Conservation (phyloP, 2,888 invertebrate species). For the Argynnis bischoffii region DNA sequence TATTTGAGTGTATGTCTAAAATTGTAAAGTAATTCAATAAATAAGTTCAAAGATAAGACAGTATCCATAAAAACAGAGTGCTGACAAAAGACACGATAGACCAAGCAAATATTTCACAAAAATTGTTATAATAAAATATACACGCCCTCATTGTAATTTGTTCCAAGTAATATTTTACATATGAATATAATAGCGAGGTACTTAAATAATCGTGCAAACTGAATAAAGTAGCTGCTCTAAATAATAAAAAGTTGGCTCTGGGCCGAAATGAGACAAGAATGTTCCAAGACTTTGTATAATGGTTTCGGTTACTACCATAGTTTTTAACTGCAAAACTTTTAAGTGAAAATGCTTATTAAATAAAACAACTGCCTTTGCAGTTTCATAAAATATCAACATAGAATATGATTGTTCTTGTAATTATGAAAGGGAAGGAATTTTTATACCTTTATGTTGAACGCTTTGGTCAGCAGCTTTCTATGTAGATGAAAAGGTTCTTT, state of each 20-base stretch:
- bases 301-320: slow-evolving; percentile 39
- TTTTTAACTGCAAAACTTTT: slow-evolving; percentile 28
- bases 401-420: background rate
- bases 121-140: slow-evolving; percentile 24
- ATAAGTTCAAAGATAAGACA: too few species aligned
- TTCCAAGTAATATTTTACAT: slow-evolving; percentile 46
- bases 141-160: slow-evolving; percentile 31
- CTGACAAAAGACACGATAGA: slow-evolving; percentile 6
- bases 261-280: slow-evolving; percentile 51
- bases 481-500: too few species aligned
- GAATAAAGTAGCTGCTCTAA: slow-evolving; percentile 55
- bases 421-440: too few species aligned
- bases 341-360: slow-evolving; percentile 25
- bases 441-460: too few species aligned
- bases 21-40: too few species aligned
- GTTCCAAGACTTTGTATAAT: slow-evolving; percentile 52
- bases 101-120: slow-evolving; percentile 15
- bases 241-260: slow-evolving; percentile 63
- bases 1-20: too few species aligned
- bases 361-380: background rate
- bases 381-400: background rate
- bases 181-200: slow-evolving; percentile 46
- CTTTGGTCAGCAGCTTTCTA: too few species aligned
- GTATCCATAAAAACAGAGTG: background rate
- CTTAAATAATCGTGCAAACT: slow-evolving; percentile 48